Base-by-base conservation (phyloP, 2,888 invertebrate species). In the Drosophila kuntzei region DNA sequence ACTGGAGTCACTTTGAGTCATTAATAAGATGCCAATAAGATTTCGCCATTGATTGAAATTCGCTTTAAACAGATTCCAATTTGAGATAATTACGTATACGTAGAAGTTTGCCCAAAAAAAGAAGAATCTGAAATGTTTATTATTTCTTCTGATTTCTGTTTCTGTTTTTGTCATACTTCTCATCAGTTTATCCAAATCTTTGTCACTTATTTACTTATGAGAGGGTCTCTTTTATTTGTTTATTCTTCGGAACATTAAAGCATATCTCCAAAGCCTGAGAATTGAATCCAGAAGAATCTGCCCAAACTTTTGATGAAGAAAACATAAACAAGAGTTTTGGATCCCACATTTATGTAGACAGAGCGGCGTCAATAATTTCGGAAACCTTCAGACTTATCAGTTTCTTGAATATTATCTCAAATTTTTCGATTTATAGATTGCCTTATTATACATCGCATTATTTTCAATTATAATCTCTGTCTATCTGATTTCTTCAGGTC, bases 171-270 rank as follows among this genome's bases (percentile, higher is more conserved):
- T n/a, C 27, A 11, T 41, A 64, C 12, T 62, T 80, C 63, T 44
- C 66, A 68, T 34, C 63, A 59, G 36, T 18, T 70, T 41, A 51
- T 44, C 22, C 50, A 27, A 50, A 53, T 64, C 20, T 29, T 36
- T 53, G 37, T 32, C 36, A 49, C 39, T 58, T 79, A 76, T 80
- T 84, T 79, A 81, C 63, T 22, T 29, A 36, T 34, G 32, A n/a
- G 32, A 16, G 59, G 27, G 46, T 34, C 20, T 34, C 20, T 43
- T 32, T 61, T 53, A 59, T 58, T 76, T 70, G 69, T 51, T 74
- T 72, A 70, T 63, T 34, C 34, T 75, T 51, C 72, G 62, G 60
- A 47, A 54, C 43, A 70, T 75, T 29, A 79, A 82, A 75, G 72
- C 77, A 74, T 60, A 18, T 65, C 69, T 77, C 54, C 18, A 72